Evolutionary conservation across 2,888 invertebrate species (phyloP).

Genomic region (Athetis lepigone): DNA sequence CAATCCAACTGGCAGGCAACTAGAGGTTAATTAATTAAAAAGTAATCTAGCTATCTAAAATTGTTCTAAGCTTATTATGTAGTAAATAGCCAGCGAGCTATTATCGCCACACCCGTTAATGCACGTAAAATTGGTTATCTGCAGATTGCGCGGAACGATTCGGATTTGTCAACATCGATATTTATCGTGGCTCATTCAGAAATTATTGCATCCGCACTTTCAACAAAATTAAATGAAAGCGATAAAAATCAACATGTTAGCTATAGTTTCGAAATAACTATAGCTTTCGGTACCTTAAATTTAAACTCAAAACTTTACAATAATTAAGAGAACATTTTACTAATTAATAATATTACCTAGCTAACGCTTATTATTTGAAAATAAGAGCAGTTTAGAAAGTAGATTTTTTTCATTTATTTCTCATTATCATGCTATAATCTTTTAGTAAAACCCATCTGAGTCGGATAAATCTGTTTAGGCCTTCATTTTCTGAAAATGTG

Average conservation of each 20-base stretch:
- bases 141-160: conserved; percentile 35
- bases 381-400: conserved; percentile 24
- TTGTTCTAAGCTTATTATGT: conserved; percentile 6
- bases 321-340: conserved; percentile 18
- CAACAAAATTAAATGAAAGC: conserved; percentile 12
- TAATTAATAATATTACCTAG: no score
- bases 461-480: conserved; percentile 45
- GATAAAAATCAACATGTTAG: conserved; percentile 9
- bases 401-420: conserved; percentile 47
- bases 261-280: conserved; percentile 2
- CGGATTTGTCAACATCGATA: conserved; percentile 13
- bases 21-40: conserved; percentile 33
- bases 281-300: background rate
- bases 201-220: conserved; percentile 19
- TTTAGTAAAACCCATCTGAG: conserved; percentile 49
- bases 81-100: conserved; percentile 1
- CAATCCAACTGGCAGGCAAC: conserved; percentile 7
- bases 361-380: conserved; percentile 31
- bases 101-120: conserved; percentile 16
- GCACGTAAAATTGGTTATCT: conserved; percentile 35
- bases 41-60: conserved; percentile 1
- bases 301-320: conserved; percentile 10
- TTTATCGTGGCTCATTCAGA: conserved; percentile 25
- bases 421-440: conserved; percentile 43
- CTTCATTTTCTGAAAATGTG: conserved; percentile 53